Percentiles rank a stretch among this genome's conserved stretches.
phyloP scores from a whole-genome alignment of 2,797 vertebrate species.

The Phrynocephalus vlangalii region DNA sequence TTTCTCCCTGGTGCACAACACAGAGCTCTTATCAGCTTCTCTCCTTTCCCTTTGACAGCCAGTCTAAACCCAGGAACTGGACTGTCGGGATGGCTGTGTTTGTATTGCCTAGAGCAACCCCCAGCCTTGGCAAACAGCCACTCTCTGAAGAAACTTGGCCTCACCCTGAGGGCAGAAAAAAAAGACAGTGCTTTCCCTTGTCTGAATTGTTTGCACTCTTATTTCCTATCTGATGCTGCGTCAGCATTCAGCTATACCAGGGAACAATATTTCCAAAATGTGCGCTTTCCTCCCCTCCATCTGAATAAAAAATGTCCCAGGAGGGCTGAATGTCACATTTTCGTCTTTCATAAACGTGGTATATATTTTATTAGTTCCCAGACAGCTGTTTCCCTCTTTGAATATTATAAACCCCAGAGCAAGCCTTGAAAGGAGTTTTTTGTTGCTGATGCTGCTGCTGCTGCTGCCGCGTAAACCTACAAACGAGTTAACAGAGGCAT shows the following conservation, averaged over 20 bases:
- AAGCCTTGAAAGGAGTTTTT: not conserved
- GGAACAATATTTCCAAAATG: slow-evolving; percentile 1
- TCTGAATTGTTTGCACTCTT: slow-evolving; percentile 9
- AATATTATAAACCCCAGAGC: not conserved
- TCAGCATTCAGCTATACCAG: not conserved
- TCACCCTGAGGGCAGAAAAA: not conserved
- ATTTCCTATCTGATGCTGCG: not conserved
- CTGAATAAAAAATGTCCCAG: not conserved
- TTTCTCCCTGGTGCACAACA: not conserved
- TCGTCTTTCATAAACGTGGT: not conserved
- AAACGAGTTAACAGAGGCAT: not conserved
- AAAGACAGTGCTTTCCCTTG: not conserved
- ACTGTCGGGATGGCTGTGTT: slow-evolving; percentile 8
- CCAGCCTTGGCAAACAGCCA: not conserved
- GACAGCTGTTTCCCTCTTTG: not conserved
- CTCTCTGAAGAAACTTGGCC: slow-evolving; percentile 1
- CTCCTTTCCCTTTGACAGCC: not conserved
- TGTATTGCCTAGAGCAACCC: slow-evolving; percentile 1
- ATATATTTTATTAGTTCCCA: not conserved
- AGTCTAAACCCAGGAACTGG: slow-evolving; percentile 22
- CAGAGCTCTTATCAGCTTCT: slow-evolving; percentile 12
- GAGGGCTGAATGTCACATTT: not conserved
- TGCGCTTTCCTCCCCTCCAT: not conserved
- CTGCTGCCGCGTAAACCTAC: not conserved
- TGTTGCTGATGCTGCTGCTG: not conserved